Conservation (phyloP, 2,888 invertebrate species). For the Ophioninae sp. region DNA sequence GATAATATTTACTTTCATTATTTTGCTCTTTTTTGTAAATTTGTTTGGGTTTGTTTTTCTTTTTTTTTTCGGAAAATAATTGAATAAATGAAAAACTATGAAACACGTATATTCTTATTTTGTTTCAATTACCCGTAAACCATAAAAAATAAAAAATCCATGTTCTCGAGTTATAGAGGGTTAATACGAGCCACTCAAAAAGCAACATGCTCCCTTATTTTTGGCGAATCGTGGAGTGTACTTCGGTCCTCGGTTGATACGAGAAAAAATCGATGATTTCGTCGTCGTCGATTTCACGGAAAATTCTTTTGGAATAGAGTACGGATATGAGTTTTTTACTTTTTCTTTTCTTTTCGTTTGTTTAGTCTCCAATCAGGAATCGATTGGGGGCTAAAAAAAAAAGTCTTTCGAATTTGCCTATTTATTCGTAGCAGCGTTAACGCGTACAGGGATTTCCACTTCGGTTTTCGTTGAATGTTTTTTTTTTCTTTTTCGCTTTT, state of each 20-base stretch:
- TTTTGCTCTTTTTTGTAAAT: no score
- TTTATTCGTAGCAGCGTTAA: not conserved
- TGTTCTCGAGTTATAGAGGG: no score
- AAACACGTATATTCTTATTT: no score
- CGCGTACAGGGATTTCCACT: slow-evolving; percentile 21
- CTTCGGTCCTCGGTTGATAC: not conserved
- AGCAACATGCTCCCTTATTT: slow-evolving; percentile 22
- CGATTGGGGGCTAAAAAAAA: not conserved
- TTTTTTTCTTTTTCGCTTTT: slow-evolving; percentile 27
- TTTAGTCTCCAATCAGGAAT: not conserved
- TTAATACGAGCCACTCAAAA: slow-evolving; percentile 45
- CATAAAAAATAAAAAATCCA: no score
- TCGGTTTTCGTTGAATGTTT: slow-evolving; percentile 32
- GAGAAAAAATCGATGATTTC: not conserved
- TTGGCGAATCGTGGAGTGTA: not conserved
- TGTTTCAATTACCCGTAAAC: no score
- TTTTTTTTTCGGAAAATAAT: no score
- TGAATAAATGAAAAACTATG: no score
- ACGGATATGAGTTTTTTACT: not conserved
- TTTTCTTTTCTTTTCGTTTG: not conserved
- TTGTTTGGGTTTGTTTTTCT: no score
- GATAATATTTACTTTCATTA: no score
- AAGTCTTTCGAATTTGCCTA: not conserved
- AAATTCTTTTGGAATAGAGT: not conserved
- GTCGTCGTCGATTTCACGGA: not conserved